A percentile compares a stretch with the other conserved stretches of the same genome.
Evolutionary conservation across 2,113 vertebrate genomes (phyloP).

Genomic region (Procapra przewalskii): DNA sequence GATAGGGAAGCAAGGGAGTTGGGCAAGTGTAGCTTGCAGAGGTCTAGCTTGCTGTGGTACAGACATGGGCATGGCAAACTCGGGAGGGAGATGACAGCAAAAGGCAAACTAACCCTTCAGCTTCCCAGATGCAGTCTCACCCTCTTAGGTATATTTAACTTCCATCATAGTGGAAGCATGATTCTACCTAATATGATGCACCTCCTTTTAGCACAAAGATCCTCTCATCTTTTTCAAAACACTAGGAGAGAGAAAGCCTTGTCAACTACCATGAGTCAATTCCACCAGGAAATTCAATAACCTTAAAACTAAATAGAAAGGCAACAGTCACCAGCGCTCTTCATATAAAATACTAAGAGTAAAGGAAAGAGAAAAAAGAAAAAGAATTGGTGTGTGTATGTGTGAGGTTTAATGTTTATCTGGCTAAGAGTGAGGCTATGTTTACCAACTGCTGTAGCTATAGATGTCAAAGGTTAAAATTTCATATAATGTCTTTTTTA

Average conservation of each 20-base stretch:
- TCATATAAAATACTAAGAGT: not conserved
- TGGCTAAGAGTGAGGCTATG: not conserved
- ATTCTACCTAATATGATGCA: not conserved
- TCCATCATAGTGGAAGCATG: not conserved
- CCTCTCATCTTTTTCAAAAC: not conserved
- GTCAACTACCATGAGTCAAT: not conserved
- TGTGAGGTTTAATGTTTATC: not conserved
- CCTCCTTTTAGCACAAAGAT: not conserved
- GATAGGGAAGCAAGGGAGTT: not conserved
- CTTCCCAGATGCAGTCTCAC: not conserved
- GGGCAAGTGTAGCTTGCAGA: not conserved
- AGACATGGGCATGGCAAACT: not conserved
- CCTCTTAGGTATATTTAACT: not conserved
- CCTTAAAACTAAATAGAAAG: not conserved
- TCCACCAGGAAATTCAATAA: not conserved
- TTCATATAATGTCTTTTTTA: not conserved
- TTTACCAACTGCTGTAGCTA: not conserved
- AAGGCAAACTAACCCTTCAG: not conserved
- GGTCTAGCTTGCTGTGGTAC: too few relatives aligned
- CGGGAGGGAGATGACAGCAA: not conserved
- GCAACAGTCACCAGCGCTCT: not conserved
- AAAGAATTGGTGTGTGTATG: not conserved
- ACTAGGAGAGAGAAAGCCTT: not conserved
- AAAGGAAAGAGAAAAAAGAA: not conserved
- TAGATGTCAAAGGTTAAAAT: not conserved